Evolutionary conservation across 2,797 vertebrate genomes (phyloP).

Genomic region (Podargus strigoides): DNA sequence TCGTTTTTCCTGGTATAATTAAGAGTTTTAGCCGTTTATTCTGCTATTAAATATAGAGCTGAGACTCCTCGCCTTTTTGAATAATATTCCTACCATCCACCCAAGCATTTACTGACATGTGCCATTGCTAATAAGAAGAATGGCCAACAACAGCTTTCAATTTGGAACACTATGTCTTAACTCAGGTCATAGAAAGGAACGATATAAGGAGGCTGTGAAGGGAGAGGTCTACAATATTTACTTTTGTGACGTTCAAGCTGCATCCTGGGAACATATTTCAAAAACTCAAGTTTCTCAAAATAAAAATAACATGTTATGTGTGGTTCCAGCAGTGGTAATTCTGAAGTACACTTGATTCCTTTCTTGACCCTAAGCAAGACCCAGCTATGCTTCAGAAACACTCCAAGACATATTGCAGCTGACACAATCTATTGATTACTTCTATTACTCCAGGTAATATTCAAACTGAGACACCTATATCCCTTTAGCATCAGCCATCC

Average conservation of each 20-base stretch:
- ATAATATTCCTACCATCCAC: not conserved
- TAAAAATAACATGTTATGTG: not conserved
- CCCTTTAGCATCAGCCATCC: not conserved
- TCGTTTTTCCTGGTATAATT: not conserved
- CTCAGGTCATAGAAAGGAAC: not conserved
- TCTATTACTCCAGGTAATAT: not conserved
- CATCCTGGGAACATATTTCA: not conserved
- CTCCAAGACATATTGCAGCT: not conserved
- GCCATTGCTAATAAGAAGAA: not conserved
- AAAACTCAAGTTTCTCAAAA: not conserved
- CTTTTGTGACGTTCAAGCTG: not conserved
- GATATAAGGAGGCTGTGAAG: not conserved
- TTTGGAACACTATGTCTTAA: not conserved
- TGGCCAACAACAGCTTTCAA: not conserved
- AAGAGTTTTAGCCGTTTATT: not conserved
- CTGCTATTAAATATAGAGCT: not conserved
- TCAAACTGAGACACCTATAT: not conserved
- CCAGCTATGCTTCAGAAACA: not conserved
- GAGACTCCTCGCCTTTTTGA: not conserved
- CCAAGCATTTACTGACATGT: not conserved
- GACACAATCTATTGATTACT: not conserved
- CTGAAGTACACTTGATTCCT: not conserved
- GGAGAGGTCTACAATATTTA: not conserved
- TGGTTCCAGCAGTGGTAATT: not conserved
- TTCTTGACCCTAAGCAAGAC: not conserved